Evolutionary conservation across 2,888 invertebrate genomes (phyloP).

Genomic region (Branchellion lobata): DNA sequence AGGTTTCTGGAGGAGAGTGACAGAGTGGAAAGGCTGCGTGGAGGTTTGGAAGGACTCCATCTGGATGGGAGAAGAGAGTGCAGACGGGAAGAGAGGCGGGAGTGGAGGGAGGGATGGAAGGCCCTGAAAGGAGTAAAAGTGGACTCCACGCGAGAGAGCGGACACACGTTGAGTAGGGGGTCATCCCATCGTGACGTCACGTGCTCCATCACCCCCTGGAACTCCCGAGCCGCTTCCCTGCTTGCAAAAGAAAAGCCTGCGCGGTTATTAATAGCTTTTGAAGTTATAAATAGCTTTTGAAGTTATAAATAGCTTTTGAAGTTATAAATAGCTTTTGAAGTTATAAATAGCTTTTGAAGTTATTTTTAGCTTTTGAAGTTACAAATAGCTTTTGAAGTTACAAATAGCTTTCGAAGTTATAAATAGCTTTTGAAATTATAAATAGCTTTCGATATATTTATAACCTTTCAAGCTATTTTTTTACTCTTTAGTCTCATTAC

Average conservation of each 20-base stretch:
- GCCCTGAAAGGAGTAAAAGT: neutral
- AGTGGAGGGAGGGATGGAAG: neutral
- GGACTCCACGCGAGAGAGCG: neutral
- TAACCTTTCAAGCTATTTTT: no score
- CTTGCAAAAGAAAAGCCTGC: constrained; percentile 26
- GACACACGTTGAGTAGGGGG: constrained; percentile 17
- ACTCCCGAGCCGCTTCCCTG: constrained; percentile 21
- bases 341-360: no score
- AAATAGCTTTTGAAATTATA: no score
- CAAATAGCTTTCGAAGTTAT: no score
- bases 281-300: no score
- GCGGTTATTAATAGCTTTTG: neutral
- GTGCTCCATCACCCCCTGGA: neutral
- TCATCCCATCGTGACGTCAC: constrained; percentile 25
- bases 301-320: no score
- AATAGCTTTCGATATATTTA: no score
- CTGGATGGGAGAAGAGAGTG: neutral
- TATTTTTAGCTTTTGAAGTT: no score
- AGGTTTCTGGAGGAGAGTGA: neutral
- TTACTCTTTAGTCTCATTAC: no score
- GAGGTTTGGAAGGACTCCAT: neutral
- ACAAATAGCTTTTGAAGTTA: no score
- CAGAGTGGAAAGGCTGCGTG: neutral
- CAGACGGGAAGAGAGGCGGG: neutral
- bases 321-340: no score